phyloP scores from a whole-genome alignment of 1,140 invertebrate genomes.

The Idris sp. region DNA sequence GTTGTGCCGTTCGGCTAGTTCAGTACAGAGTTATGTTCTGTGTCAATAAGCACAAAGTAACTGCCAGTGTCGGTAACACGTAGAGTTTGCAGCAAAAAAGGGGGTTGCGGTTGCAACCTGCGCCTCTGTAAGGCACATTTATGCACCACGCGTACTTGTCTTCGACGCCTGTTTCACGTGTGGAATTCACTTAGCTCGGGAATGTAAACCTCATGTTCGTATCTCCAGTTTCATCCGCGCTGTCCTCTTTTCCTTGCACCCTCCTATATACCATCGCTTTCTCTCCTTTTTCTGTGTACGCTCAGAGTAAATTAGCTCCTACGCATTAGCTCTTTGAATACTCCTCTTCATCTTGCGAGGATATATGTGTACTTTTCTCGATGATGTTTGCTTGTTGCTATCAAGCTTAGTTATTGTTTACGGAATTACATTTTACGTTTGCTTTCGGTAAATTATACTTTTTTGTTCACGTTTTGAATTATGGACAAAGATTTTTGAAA shows the following conservation, averaged over 20 bases:
- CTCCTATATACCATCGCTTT: constrained; percentile 20
- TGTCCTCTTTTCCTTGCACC: constrained; percentile 50
- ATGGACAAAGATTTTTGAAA: too few relatives aligned
- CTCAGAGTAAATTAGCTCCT: constrained; percentile 48
- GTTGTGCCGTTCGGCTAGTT: constrained; percentile 65
- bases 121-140: constrained; percentile 35
- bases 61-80: constrained; percentile 51
- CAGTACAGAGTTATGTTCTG: constrained; percentile 69
- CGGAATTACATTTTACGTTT: constrained; percentile 9
- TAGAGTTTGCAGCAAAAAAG: constrained; percentile 26
- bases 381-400: background rate
- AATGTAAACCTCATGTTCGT: constrained; percentile 70
- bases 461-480: too few relatives aligned
- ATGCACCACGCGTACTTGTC: constrained; percentile 44
- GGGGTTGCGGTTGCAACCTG: constrained; percentile 33
- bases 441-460: too few relatives aligned
- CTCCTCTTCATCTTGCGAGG: constrained; percentile 28
- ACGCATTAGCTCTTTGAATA: constrained; percentile 27
- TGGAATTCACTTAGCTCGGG: constrained; percentile 74
- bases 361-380: background rate
- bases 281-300: constrained; percentile 28
- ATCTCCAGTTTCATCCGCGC: constrained; percentile 56
- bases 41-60: constrained; percentile 65
- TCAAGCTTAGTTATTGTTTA: constrained; percentile 16
- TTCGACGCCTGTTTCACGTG: constrained; percentile 62